Percentiles rank a stretch among this genome's conserved stretches.
Evolutionary conservation across 2,888 invertebrate species (phyloP).

Genomic region (Pollenia amentaria): DNA sequence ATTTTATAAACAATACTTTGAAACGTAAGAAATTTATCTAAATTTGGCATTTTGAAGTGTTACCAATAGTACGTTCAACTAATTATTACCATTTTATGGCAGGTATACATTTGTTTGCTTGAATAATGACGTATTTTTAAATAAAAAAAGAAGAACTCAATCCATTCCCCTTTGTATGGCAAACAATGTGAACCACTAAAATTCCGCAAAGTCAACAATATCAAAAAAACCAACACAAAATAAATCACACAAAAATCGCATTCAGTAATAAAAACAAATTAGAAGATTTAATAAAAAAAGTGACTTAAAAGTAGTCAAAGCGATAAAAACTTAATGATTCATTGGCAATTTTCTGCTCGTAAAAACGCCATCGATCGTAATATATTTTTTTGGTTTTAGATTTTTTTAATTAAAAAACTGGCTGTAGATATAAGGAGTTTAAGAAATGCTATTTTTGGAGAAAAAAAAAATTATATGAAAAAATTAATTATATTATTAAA

Average conservation of each 20-base stretch:
- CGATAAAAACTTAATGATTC: background rate
- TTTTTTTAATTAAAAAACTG: too few relatives aligned
- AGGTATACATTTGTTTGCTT: background rate
- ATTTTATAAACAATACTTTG: too few relatives aligned
- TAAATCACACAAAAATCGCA: background rate
- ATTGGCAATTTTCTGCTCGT: too few relatives aligned
- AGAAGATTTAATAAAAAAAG: background rate
- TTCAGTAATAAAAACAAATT: background rate
- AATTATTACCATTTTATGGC: background rate
- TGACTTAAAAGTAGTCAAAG: background rate
- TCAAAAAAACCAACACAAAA: background rate
- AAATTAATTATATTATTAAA: slow-evolving; percentile 33
- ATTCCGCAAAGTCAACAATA: slow-evolving; percentile 4
- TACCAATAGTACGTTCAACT: too few relatives aligned
- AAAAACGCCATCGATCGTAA: too few relatives aligned
- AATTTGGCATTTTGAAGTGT: too few relatives aligned
- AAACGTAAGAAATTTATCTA: too few relatives aligned
- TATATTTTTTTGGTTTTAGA: too few relatives aligned
- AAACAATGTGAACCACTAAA: slow-evolving; percentile 15
- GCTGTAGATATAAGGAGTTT: too few relatives aligned
- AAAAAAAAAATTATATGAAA: slow-evolving; percentile 30
- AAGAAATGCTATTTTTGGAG: slow-evolving; percentile 29
- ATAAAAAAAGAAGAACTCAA: background rate
- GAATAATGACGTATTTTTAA: background rate
- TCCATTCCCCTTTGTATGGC: background rate